Evolutionary conservation across 2,888 invertebrate genomes (phyloP).

Genomic region (Lutraria lutraria): DNA sequence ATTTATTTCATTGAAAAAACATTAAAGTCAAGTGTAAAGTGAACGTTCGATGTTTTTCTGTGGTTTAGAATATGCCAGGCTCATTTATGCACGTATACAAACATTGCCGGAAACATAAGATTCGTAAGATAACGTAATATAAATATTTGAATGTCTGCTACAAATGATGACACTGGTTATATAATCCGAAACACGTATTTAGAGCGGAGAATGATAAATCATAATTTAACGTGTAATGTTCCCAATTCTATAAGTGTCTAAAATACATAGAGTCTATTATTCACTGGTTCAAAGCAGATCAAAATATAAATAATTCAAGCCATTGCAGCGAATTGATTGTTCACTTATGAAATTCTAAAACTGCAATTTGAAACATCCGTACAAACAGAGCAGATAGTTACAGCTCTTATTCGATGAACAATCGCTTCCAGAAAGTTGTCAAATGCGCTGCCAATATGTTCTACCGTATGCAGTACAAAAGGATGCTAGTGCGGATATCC

Average conservation of each 20-base stretch:
- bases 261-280: too few relatives aligned
- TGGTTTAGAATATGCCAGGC: neutral
- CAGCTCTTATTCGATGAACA: neutral
- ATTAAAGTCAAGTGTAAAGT: neutral
- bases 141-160: too few relatives aligned
- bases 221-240: too few relatives aligned
- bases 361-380: neutral
- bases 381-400: neutral
- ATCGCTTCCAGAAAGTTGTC: neutral
- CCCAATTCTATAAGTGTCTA: too few relatives aligned
- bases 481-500: neutral
- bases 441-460: neutral
- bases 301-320: neutral
- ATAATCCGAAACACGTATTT: too few relatives aligned
- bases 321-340: neutral
- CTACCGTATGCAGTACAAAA: neutral
- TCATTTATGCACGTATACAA: neutral
- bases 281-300: neutral
- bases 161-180: too few relatives aligned
- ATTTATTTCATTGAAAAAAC: neutral
- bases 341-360: neutral
- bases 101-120: too few relatives aligned
- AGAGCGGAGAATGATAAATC: too few relatives aligned
- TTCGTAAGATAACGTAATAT: too few relatives aligned
- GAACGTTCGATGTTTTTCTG: neutral